phyloP scores from a whole-genome alignment of 2,888 invertebrate genomes.

The Cephalotes varians region DNA sequence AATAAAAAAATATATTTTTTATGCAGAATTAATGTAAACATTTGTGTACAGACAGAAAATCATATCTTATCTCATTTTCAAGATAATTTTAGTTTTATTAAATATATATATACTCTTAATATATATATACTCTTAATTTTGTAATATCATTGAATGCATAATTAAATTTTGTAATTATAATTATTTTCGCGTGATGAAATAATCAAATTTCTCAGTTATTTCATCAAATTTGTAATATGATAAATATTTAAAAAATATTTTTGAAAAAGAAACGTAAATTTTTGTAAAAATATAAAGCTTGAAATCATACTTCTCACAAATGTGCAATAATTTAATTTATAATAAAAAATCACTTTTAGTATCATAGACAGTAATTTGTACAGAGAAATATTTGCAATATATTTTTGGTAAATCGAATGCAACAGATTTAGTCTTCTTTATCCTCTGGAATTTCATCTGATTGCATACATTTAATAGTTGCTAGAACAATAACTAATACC shows the following conservation, averaged over 20 bases:
- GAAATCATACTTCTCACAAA: neutral
- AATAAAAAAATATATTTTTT: slow-evolving; percentile 43
- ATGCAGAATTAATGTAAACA: neutral
- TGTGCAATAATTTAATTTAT: slow-evolving; percentile 28
- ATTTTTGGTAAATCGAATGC: slow-evolving; percentile 40
- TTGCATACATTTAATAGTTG: slow-evolving; percentile 79
- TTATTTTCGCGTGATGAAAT: neutral
- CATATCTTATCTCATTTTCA: neutral
- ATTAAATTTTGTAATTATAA: neutral
- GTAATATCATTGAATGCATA: neutral
- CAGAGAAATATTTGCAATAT: slow-evolving; percentile 16
- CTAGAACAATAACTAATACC: slow-evolving; percentile 85
- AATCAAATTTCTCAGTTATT: neutral
- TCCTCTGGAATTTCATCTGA: slow-evolving; percentile 78
- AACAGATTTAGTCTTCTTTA: slow-evolving; percentile 77
- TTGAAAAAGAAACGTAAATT: neutral
- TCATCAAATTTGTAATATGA: neutral
- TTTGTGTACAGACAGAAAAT: neutral
- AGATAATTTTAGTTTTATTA: neutral
- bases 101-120: too few relatives aligned
- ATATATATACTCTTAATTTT: slow-evolving; percentile 5
- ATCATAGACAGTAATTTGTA: neutral
- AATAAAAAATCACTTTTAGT: slow-evolving; percentile 24
- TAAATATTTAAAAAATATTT: neutral
- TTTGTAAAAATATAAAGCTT: slow-evolving; percentile 6